Evolutionary conservation across 2,888 invertebrate genomes (phyloP), one percentile per base, ranked within the genome.

Genomic region (Zygogramma bicolorata): DNA sequence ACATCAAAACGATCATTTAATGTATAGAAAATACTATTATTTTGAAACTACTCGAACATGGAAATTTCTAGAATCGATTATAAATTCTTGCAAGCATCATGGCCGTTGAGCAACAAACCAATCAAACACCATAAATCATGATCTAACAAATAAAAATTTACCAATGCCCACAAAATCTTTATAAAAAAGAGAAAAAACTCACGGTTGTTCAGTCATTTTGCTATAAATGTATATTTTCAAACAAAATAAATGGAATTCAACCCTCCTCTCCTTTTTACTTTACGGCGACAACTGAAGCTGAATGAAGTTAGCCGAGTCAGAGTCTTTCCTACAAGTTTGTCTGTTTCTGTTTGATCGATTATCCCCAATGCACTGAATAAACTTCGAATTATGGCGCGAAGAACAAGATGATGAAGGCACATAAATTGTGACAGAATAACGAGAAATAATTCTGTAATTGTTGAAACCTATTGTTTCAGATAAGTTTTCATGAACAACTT

Each of bases 51-150:
- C 25, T 53, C 20, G 29, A 62, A 68, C 31, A 8, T n/a, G 60
- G 82, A 84, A 83, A 70, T 60, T 84, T 84, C 84, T 78, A 80
- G 83, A 84, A 84, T 84, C 83, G 81, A 84, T 84, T 80, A 76
- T 73, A 79, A 75, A 74, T 57, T 58, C 70, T 74, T 77, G 65
- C 59, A 68, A 73, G 80, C 84, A 84, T 84, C 84, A 84, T 84
- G 84, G 84, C 84, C 83, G 84, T 66, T 72, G 65, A 66, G 57
- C 49, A 71, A 71, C 58, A 40, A 29, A 29, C 25, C 13, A 20
- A 8, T 25, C 59, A 59, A 65, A 15, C 22, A 34, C 46, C 57
- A 29, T 38, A 25, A 61, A 46, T 42, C 18, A 27, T 29, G 15
- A 27, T 13, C 29, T 15, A 13, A 46, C 8, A 38, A 60, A 59